Evolutionary conservation across 2,797 vertebrate species (phyloP).

Genomic region (Coranthus polyacanthus): DNA sequence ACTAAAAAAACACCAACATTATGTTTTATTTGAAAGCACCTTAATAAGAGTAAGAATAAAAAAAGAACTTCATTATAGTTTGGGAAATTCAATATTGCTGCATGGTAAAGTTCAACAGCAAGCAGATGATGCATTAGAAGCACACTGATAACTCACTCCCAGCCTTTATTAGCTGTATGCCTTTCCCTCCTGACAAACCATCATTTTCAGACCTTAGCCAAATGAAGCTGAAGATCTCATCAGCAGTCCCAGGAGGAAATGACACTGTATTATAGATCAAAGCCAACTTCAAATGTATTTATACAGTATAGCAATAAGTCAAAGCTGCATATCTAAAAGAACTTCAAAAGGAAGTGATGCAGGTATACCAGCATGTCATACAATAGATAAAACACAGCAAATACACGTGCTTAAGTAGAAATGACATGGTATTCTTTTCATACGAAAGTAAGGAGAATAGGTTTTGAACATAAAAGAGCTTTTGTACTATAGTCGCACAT

Average conservation of each 20-base stretch:
- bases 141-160: slow-evolving; percentile 48
- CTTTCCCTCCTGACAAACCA: slow-evolving; percentile 46
- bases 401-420: slow-evolving; percentile 1
- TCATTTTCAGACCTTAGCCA: slow-evolving; percentile 47
- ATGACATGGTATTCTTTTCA: not conserved
- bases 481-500: slow-evolving; percentile 14
- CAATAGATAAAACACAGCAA: slow-evolving; percentile 19
- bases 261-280: slow-evolving; percentile 61
- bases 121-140: slow-evolving; percentile 15
- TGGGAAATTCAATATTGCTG: not conserved
- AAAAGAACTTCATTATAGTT: too few relatives aligned
- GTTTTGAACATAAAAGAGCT: slow-evolving; percentile 32
- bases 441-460: not conserved
- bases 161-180: slow-evolving; percentile 53
- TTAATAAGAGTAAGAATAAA: too few relatives aligned
- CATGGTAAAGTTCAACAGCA: slow-evolving; percentile 6
- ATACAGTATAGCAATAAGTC: slow-evolving; percentile 15
- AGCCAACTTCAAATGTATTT: slow-evolving; percentile 34
- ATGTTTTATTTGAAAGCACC: too few relatives aligned
- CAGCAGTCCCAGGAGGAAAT: slow-evolving; percentile 46
- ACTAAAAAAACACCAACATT: too few relatives aligned
- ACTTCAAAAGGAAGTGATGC: slow-evolving; percentile 31
- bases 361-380: not conserved
- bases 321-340: slow-evolving; percentile 6
- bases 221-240: slow-evolving; percentile 69